These are phyloP conservation scores for Aphrocallistes beatrix DNA, from an alignment of 37 sponge, comb jelly and placozoan species.

Conservation along the genomic window DNA sequence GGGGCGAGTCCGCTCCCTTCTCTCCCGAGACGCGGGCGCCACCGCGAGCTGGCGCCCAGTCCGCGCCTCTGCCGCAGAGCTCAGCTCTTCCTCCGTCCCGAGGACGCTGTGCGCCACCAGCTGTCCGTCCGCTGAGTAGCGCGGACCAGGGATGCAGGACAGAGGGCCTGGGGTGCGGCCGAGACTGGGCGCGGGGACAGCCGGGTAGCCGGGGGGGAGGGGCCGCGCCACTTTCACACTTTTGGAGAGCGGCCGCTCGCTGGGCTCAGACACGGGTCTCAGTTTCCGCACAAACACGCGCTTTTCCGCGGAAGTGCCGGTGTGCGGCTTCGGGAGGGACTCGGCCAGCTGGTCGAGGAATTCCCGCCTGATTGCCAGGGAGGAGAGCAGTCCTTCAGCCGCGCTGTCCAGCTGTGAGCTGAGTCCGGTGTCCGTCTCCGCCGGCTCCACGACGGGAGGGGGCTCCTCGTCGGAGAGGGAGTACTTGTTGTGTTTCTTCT, in stretches of 20 bases:
- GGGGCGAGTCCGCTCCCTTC: background rate
- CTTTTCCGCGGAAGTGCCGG: background rate
- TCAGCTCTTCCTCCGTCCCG: constrained; percentile 41
- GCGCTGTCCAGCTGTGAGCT: too few relatives aligned
- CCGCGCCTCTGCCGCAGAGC: background rate
- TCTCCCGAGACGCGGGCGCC: background rate
- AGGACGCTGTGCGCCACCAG: constrained; percentile 56
- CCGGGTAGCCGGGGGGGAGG: background rate
- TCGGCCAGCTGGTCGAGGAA: background rate
- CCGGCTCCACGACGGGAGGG: background rate
- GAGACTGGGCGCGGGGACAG: background rate
- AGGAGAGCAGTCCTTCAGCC: background rate
- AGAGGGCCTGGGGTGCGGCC: background rate
- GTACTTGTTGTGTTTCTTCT: background rate
- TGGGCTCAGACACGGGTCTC: background rate
- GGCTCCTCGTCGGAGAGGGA: background rate
- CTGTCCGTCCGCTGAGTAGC: constrained; percentile 36
- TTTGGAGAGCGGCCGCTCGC: background rate
- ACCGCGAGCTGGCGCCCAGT: background rate
- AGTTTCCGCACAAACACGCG: background rate
- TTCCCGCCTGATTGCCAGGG: background rate
- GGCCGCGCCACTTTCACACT: background rate
- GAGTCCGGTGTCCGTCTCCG: background rate
- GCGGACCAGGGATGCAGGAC: constrained; percentile 22
- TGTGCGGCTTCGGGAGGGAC: background rate